phyloP scores from a whole-genome alignment of 2,797 vertebrate genomes.

The Arremon aurantiirostris region DNA sequence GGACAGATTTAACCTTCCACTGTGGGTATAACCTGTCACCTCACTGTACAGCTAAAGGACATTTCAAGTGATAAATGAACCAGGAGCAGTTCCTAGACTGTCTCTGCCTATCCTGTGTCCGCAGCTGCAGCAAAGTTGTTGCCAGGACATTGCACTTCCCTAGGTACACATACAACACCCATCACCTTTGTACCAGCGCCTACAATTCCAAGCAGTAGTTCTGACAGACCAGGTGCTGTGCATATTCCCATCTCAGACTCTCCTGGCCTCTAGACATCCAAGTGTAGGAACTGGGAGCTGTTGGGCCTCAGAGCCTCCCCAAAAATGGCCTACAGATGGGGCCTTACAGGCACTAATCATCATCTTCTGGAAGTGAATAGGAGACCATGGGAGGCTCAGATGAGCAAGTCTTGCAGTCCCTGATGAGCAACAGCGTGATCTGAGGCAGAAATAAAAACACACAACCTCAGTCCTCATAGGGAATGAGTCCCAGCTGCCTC shows the following conservation, averaged over 20 bases:
- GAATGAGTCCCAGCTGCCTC: not conserved
- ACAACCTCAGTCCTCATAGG: not conserved
- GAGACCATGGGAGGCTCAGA: not conserved
- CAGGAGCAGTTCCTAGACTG: not conserved
- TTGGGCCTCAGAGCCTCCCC: not conserved
- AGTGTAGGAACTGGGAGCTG: not conserved
- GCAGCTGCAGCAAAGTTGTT: not conserved
- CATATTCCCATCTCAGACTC: not conserved
- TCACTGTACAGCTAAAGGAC: not conserved
- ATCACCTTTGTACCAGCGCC: not conserved
- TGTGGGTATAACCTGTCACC: not conserved
- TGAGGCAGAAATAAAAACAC: not conserved
- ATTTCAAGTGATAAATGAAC: not conserved
- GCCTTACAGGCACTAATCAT: not conserved
- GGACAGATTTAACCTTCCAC: not conserved
- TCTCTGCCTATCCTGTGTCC: not conserved
- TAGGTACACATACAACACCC: not conserved
- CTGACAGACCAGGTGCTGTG: not conserved
- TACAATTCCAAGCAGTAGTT: not conserved
- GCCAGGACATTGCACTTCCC: not conserved
- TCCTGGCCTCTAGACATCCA: not conserved
- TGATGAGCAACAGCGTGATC: not conserved
- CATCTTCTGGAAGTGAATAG: not conserved
- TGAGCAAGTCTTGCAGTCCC: rapidly evolving
- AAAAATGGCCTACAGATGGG: too few relatives aligned